Evolutionary conservation across 2,888 invertebrate species (phyloP), one percentile per base, ranked within the genome.

Genomic region (Nineta flava): DNA sequence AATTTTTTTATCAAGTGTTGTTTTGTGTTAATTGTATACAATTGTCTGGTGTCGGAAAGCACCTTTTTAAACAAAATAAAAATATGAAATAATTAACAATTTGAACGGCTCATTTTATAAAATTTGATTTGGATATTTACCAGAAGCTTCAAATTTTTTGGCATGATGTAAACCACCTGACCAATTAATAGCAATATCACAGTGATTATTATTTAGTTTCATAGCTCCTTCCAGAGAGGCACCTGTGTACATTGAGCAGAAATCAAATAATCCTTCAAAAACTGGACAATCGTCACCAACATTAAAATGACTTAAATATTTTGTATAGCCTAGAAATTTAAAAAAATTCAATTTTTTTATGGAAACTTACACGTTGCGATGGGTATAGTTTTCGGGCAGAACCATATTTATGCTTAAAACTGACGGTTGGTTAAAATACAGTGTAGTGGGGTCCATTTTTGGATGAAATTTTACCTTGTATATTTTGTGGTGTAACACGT

Each of bases 141-240:
- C 83, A n/a, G 94, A 94, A 0, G 99, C 97, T 70, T 95, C 95
- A 69, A 90, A 95, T 65, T 97, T 99, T 66, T 99, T 99, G 0
- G 99, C 99, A 70, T 99, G 99, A 75, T 99, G 99, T 48, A 99
- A 70, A 0, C 99, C 99, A 9, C 99, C 97, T 1, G 95, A 92
- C 99, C 99, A 99, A 67, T 99, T 99, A 40, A 99, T 87, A 10
- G 97, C 97, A 55, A 99, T 95, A 67, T 99, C 97, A 67, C 91
- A 92, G 55, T 83, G 83, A 62, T 91, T 86, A 59, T 93, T 91
- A 63, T 97, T 99, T 0, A 99, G 67, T 64, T 96, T 93, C 67
- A 92, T 88, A 0, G 97, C 96, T 15, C 96, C 96, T 64, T 97
- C 96, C 46, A 99, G 67, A 0, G 96, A 96, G 0, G 97, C 99